Base-by-base conservation (phyloP, 2,888 invertebrate genomes). In the Drosophila seclusa region DNA sequence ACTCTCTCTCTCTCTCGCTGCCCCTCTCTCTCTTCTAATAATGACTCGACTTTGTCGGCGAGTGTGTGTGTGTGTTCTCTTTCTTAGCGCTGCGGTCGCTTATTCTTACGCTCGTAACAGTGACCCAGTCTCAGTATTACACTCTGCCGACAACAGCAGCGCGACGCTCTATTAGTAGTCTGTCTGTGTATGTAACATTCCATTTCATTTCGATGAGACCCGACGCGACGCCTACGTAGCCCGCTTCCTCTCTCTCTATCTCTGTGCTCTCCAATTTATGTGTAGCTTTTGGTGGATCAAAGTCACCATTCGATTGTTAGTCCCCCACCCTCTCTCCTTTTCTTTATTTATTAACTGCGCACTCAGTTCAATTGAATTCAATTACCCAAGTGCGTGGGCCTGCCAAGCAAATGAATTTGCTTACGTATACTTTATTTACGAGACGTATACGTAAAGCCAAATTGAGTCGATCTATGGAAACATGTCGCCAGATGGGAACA, bases 101-200 rank as follows among this genome's bases (percentile, higher is more conserved):
- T 67, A 73, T 79, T 87, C 85, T 84, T 79, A 74, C 73, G 85
- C 80, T 88, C 80, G 91, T 92, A 92, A 91, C 91, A 91, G 91
- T 91, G 91, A 91, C 91, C 91, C 91, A 91, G 92, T 92, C 90
- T 89, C 83, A 59, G 67, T 63, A 40, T 69, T 52, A 59, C 40
- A 31, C 32, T 16, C 42, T 24, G 63, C 34, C 53, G 58, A 36
- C 45, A 38, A 57, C 49, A 31, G 48, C 60, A 27, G 55, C 61
- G 4, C 52, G 45, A 32, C 58, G 65, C 38, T 59, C 42, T 54
- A 63, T 54, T 54, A 13, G 54, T 27, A 29, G 38, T 29, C 38
- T 40, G 45, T 45, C 45, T 24, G 8, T 13, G 49, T 52, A 40
- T 45, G 55, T 54, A 72, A 73, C 78, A 70, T 77, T 85, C 75